Conservation (phyloP, 2,888 invertebrate genomes). For the Polyommatus iphigenia region DNA sequence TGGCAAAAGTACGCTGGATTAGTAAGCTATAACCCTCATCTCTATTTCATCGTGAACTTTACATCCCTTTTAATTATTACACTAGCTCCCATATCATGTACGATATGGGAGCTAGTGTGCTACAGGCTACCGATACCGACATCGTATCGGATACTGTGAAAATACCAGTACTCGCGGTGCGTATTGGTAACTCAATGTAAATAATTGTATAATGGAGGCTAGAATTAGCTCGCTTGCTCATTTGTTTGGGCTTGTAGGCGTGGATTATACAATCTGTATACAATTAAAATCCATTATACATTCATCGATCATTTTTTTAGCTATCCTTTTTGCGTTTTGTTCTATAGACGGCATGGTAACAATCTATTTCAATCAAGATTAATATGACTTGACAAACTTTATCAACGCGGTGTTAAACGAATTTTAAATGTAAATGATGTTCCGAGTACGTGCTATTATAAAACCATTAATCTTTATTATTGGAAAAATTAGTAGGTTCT, state of each 20-base stretch:
- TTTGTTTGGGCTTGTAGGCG: slow-evolving; percentile 37
- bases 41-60: no score
- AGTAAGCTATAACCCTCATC: no score
- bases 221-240: slow-evolving; percentile 40
- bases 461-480: not conserved
- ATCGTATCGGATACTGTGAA: not conserved
- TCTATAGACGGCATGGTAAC: not conserved
- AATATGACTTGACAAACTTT: not conserved
- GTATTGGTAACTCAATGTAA: slow-evolving; percentile 43
- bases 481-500: not conserved
- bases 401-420: not conserved
- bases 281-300: slow-evolving; percentile 25
- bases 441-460: not conserved
- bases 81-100: no score
- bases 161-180: slow-evolving; percentile 36
- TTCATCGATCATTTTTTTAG: slow-evolving; percentile 8
- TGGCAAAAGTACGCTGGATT: no score
- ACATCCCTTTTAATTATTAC: no score
- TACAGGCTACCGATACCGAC: no score
- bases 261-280: slow-evolving; percentile 36
- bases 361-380: not conserved
- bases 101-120: no score
- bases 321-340: not conserved
- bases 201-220: slow-evolving; percentile 40
- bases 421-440: not conserved